Conservation (phyloP, 64 coral and sea anemone genomes). For the Porites australiensis region DNA sequence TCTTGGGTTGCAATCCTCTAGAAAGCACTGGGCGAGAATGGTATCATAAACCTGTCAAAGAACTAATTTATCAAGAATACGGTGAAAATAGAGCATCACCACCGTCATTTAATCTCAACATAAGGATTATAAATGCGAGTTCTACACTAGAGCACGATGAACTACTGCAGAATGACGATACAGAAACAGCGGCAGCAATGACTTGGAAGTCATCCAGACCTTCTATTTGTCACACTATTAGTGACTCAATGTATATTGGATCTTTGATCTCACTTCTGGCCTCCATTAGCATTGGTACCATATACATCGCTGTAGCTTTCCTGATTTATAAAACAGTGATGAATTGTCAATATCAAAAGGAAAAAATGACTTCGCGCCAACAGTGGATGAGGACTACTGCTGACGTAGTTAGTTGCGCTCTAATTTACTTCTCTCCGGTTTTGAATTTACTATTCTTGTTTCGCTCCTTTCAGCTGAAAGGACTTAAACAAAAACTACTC, state of each 20-base stretch:
- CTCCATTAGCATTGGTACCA: neutral
- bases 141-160: neutral
- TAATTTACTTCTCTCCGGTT: neutral
- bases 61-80: slow-evolving; percentile 10
- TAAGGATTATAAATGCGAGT: neutral
- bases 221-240: neutral
- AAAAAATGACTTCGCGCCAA: neutral
- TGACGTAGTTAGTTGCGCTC: neutral
- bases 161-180: neutral
- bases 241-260: slow-evolving; percentile 14
- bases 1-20: too few relatives aligned
- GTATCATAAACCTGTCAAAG: neutral
- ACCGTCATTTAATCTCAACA: neutral
- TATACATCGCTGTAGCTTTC: neutral
- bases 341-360: neutral
- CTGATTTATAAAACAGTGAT: neutral
- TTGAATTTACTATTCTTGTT: neutral
- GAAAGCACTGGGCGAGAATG: neutral
- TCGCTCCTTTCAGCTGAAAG: neutral
- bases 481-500: neutral
- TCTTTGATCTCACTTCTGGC: neutral
- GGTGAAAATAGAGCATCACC: neutral
- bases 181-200: neutral
- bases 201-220: neutral
- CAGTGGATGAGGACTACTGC: neutral